Evolutionary conservation across 2,888 invertebrate genomes (phyloP).

Genomic region (Hymenopus coronatus): DNA sequence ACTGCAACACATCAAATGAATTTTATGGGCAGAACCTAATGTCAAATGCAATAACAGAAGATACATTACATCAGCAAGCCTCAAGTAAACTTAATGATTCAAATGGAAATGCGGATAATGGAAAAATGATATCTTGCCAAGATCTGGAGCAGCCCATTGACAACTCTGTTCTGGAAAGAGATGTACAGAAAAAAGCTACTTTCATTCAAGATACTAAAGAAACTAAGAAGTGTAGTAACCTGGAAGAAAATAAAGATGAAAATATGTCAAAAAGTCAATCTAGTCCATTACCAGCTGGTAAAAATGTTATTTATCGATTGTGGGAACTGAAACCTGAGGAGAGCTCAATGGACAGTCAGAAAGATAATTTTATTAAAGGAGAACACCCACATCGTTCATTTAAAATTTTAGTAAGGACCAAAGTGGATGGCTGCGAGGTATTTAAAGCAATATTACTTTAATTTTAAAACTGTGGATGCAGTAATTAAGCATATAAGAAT

Average conservation of each 20-base stretch:
- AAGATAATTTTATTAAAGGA: neutral
- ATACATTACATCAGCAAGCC: neutral
- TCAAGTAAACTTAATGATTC: neutral
- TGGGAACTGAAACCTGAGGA: neutral
- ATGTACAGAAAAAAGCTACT: neutral
- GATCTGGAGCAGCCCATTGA: neutral
- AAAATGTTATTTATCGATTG: neutral
- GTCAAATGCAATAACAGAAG: neutral
- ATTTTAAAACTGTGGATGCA: too few species aligned
- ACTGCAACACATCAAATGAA: neutral
- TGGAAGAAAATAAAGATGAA: neutral
- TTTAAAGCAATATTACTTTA: too few species aligned
- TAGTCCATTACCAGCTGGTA: neutral
- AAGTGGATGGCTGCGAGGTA: conserved; percentile 6
- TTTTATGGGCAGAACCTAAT: neutral
- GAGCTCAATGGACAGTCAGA: neutral
- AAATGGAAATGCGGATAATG: neutral
- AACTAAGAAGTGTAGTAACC: neutral
- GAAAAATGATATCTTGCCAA: neutral
- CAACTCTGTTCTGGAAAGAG: neutral
- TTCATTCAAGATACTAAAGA: neutral
- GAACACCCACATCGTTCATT: neutral
- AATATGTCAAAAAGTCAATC: neutral
- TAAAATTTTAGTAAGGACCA: neutral
- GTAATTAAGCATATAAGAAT: too few species aligned